Conservation (phyloP, 1,140 invertebrate genomes). For the Cydia pomonella region DNA sequence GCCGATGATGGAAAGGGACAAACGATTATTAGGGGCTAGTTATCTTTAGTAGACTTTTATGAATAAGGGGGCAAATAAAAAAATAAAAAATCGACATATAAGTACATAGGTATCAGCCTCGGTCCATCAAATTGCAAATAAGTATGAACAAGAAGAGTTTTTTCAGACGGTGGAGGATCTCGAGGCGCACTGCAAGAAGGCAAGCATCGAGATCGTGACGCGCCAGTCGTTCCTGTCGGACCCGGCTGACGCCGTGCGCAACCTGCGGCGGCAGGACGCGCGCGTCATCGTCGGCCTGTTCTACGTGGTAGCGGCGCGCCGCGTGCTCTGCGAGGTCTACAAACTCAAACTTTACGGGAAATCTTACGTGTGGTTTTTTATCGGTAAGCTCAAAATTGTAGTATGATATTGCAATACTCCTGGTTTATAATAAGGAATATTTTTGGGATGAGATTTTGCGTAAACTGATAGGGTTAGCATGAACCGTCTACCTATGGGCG, state of each 20-base stretch:
- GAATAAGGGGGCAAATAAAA: no score
- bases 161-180: slow-evolving; percentile 97
- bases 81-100: no score
- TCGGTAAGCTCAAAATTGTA: slow-evolving; percentile 85
- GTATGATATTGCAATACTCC: neutral
- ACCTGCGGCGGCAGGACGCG: slow-evolving; percentile 95
- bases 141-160: neutral
- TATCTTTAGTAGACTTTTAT: no score
- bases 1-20: no score
- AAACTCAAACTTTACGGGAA: slow-evolving; percentile 97
- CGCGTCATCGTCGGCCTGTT: slow-evolving; percentile 98
- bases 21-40: no score
- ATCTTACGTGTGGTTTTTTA: slow-evolving; percentile 99
- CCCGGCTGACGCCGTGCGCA: slow-evolving; percentile 97
- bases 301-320: slow-evolving; percentile 97
- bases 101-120: no score
- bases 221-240: slow-evolving; percentile 98
- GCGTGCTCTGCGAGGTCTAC: slow-evolving; percentile 98
- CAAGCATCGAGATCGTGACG: slow-evolving; percentile 96
- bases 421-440: neutral
- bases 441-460: neutral
- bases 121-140: neutral
- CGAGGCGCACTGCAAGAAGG: slow-evolving; percentile 95
- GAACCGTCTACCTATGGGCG: no score
- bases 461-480: no score